Base-by-base conservation (phyloP, 2,888 invertebrate species). In the Apomyelois bistriatella region DNA sequence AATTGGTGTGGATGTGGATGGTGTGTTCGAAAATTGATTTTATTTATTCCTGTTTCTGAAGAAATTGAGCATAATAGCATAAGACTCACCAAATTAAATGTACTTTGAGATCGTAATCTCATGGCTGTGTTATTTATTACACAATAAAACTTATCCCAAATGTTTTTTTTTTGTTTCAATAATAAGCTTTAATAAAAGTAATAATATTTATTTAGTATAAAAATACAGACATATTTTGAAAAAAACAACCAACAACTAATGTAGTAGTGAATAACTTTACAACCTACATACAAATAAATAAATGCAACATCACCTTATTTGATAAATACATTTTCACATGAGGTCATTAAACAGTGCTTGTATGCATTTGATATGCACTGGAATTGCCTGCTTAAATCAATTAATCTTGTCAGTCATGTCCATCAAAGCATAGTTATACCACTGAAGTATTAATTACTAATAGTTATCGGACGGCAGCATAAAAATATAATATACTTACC, bases 131-230 rank as follows among this genome's bases (percentile, higher is more conserved):
- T 30, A 48, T 48, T n/a, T 15, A 35, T 46, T 46, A 46, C 40
- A 41, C 38, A 46, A 50, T 53, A 53, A 50, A 56, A n/a, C n/a
- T n/a, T n/a, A n/a, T n/a, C n/a, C 52, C 51, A 22, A 46, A 40
- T 51, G 36, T 41, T 13, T 15, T 30, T 42, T 32, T 9, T 28
- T 42, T 38, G 40, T 35, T 36, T 42, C 48, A 53, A 35, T n/a
- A 48, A 52, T 49, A 46, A 42, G 6, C 42, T 22, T 42, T 28
- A n/a, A 12, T 12, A 42, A 12, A 42, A 42, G n/a, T n/a, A 41
- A 42, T 42, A 22, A n/a, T 28, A 3, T 41, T 28, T 42, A 42
- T 42, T 40, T 22, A n/a, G 42, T 42, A 42, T 42, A 42, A 41
- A 41, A 41, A 41, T 41, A 41, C 41, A 41, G 17, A 41, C 9